phyloP scores from a whole-genome alignment of 1,140 invertebrate genomes.

The Metaphire vulgaris region DNA sequence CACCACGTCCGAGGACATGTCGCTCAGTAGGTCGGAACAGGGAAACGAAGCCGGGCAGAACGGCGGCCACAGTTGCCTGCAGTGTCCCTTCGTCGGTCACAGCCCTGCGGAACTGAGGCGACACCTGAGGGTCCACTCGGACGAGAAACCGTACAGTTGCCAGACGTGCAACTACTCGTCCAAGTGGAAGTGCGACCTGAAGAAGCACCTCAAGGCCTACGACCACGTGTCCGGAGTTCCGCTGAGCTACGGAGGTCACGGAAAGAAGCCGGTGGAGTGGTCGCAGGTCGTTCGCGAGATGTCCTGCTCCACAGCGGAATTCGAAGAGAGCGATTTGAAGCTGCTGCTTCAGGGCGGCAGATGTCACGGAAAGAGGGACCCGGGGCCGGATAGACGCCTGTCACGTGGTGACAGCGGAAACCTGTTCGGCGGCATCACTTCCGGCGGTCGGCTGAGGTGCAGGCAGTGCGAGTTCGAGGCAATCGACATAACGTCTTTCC shows the following conservation, averaged over 20 bases:
- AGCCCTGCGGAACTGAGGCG: conserved; percentile 47
- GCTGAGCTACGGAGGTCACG: conserved; percentile 25
- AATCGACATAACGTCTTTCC: conserved; percentile 39
- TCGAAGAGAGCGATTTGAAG: neutral
- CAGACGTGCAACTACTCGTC: conserved; percentile 46
- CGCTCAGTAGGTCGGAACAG: neutral
- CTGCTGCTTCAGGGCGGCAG: neutral
- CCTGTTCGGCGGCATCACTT: neutral
- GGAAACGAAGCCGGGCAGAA: neutral
- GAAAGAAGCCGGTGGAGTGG: conserved; percentile 15
- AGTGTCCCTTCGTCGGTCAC: conserved; percentile 47
- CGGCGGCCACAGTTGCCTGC: conserved; percentile 37
- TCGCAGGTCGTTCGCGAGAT: neutral
- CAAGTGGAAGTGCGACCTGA: conserved; percentile 51
- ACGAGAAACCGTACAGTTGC: conserved; percentile 50
- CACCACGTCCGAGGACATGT: neutral
- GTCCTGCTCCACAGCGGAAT: neutral
- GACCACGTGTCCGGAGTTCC: conserved; percentile 36
- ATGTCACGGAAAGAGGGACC: neutral
- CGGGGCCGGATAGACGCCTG: neutral
- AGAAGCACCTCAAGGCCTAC: conserved; percentile 49
- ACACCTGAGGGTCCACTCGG: conserved; percentile 47
- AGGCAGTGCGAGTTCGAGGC: conserved; percentile 41
- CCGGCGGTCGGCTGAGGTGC: conserved; percentile 35
- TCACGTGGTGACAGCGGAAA: neutral